These are phyloP conservation scores for Blastobasis adustella DNA, from an alignment of 2,888 invertebrate species.

Conservation along the genomic window DNA sequence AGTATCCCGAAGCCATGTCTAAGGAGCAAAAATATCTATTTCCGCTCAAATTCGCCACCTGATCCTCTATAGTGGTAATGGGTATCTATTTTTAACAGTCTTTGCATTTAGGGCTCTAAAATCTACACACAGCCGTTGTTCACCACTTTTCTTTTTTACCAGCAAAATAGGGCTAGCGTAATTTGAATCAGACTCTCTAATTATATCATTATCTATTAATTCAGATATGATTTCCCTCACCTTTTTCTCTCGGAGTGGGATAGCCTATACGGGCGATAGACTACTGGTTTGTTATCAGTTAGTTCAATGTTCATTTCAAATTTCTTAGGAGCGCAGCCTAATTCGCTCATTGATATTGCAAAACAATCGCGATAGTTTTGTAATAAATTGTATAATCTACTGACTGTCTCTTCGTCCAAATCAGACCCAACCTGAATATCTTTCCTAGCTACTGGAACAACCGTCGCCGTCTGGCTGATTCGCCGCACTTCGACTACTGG, in stretches of 20 bases:
- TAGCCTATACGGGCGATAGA: slow-evolving; percentile 3
- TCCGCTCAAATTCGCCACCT: background rate
- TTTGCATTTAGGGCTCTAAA: slow-evolving; percentile 1
- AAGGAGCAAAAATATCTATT: background rate
- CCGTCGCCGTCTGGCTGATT: background rate
- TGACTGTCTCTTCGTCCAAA: background rate
- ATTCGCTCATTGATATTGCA: background rate
- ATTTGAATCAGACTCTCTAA: background rate
- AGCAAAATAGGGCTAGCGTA: slow-evolving; percentile 3
- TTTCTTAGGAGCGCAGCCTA: background rate
- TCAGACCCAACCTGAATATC: background rate
- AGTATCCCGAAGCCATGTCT: background rate
- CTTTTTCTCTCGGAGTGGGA: background rate
- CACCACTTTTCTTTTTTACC: slow-evolving; percentile 4
- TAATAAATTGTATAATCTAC: background rate
- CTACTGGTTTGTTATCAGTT: slow-evolving; percentile 1
- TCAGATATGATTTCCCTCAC: slow-evolving; percentile 3
- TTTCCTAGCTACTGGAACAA: background rate
- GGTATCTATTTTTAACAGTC: slow-evolving; percentile 5
- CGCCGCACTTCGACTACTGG: background rate
- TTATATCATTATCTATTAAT: background rate
- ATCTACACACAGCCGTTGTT: slow-evolving; percentile 3
- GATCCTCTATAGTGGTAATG: slow-evolving; percentile 3
- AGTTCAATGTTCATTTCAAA: slow-evolving; percentile 2
- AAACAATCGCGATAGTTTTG: background rate